Percentiles rank a stretch among this genome's conserved stretches.
These are phyloP conservation scores for Thymelicus lineola DNA, from an alignment of 2,888 invertebrate species.

Conservation along the genomic window DNA sequence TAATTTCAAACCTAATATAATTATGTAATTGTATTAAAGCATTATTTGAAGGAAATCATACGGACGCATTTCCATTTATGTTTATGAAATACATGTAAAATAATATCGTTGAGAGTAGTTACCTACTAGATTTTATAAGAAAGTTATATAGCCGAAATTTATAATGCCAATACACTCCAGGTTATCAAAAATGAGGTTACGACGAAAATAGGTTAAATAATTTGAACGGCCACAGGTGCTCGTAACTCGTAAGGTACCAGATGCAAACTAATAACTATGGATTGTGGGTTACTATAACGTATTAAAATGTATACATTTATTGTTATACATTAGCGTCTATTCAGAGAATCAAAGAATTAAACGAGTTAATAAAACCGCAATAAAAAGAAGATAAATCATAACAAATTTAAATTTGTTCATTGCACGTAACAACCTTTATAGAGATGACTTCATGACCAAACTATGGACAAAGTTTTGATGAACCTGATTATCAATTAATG, in stretches of 20 bases:
- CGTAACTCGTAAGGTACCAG: conserved; percentile 40
- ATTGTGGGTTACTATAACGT: background rate
- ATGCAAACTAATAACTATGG: conserved; percentile 39
- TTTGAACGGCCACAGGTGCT: conserved; percentile 48
- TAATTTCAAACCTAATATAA: too few relatives aligned
- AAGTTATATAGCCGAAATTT: background rate
- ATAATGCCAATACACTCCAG: conserved; percentile 32
- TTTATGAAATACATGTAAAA: too few relatives aligned
- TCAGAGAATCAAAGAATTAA: background rate
- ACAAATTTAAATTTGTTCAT: too few relatives aligned
- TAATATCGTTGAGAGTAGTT: too few relatives aligned
- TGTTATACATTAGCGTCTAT: background rate
- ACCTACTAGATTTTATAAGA: background rate
- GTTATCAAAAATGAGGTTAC: conserved; percentile 42
- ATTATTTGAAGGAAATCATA: too few relatives aligned
- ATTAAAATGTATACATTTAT: background rate
- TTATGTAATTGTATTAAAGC: too few relatives aligned
- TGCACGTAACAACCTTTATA: too few relatives aligned
- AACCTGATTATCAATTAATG: too few relatives aligned
- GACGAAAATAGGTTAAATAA: conserved; percentile 50
- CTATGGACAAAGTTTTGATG: too few relatives aligned
- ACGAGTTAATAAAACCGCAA: background rate
- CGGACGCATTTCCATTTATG: too few relatives aligned
- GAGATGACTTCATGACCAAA: too few relatives aligned
- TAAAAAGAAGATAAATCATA: too few relatives aligned